Base-by-base conservation (phyloP, 53 echinoderm and acorn worm species). In the Echinarachnius parma region DNA sequence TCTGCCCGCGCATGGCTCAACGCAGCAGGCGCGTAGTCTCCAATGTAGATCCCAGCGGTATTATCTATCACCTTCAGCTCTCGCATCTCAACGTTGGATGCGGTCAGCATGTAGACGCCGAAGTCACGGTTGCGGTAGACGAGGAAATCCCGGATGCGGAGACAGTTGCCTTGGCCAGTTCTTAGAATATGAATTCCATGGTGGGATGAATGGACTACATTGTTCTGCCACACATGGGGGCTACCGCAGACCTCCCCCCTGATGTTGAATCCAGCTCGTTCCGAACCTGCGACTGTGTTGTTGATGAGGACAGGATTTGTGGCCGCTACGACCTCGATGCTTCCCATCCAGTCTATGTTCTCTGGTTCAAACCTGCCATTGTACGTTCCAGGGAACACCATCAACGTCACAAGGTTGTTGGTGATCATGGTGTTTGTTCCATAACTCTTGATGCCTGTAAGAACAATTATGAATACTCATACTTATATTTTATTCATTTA, bases 331-430 rank as follows among this genome's bases (percentile, higher is more conserved):
- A 87, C 66, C 20, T 92, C 92, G 34, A 92, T 83, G 28, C 92
- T 81, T 0, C 56, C 92, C 59, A 54, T 78, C 84, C 80, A 83
- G 9, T 57, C 62, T 0, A 72, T 11, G 69, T 87, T 87, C 32
- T 83, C 81, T 1, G 0, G 2, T 77, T 92, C 87, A 22, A 36
- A 76, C n/a, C 87, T 61, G 60, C 87, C 87, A 42, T 83, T 80
- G 75, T 92, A 92, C 31, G 92, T 92, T 1, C 92, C 92, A 1
- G 92, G 92, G 76, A 82, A 86, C 23, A 92, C 75, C 13, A 80
- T 80, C 29, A 84, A 61, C 15, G 84, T 69, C 30, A 87, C 78
- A 34, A 92, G 67, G 60, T 92, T 92, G 60, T 78, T 83, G 31
- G 83, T 44, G 75, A 87, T 66, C 33, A 34, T 66, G 74, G 81